Percentiles rank a stretch among this genome's conserved stretches.
phyloP scores from a whole-genome alignment of 2,888 invertebrate genomes.

The Trachelus iudaicus region DNA sequence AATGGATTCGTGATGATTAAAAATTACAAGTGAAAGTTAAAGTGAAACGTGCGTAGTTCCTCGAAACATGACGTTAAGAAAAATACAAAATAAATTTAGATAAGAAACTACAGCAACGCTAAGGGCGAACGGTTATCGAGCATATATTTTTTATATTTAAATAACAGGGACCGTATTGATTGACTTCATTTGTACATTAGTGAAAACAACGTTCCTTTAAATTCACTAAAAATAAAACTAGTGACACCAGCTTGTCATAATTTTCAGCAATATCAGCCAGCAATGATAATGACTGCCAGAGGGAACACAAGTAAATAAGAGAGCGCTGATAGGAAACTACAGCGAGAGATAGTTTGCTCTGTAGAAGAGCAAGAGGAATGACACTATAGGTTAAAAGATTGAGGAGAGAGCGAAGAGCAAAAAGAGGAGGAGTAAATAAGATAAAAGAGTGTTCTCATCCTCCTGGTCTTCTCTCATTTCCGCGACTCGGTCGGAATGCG shows the following conservation, averaged over 20 bases:
- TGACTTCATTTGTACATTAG: no score
- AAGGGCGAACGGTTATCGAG: no score
- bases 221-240: background rate
- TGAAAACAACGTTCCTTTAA: background rate
- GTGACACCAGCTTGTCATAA: background rate
- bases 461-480: background rate
- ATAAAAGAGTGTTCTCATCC: background rate
- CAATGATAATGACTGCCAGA: background rate
- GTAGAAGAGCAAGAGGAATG: background rate
- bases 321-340: background rate
- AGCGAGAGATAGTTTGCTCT: background rate
- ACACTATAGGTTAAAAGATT: background rate
- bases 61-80: no score
- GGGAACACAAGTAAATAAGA: background rate
- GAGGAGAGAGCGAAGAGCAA: background rate
- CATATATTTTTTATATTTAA: no score
- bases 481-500: background rate
- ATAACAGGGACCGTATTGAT: no score
- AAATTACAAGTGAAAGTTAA: background rate
- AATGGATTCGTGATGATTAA: background rate
- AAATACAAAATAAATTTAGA: no score
- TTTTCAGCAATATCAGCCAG: background rate
- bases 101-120: no score
- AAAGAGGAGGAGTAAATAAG: background rate
- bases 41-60: no score